Base-by-base conservation (phyloP, 92 coral and sea anemone genomes). In the Chrysogorgia sp. region DNA sequence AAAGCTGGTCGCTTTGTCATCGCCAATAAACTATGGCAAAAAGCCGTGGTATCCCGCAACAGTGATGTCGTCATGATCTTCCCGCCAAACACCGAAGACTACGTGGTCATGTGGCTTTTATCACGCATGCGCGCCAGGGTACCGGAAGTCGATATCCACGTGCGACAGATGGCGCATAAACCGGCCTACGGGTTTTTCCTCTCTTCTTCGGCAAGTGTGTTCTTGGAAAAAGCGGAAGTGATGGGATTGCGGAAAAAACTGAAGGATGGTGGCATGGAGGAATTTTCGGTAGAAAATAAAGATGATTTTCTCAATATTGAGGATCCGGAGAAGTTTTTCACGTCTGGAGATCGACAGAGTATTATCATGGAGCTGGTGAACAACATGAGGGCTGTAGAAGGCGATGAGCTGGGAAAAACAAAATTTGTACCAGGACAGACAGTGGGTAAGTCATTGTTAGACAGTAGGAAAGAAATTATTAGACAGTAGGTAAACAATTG, bases 51-150 rank as follows among this genome's bases (percentile, higher is more conserved):
- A 45, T 91, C 99, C 40, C 83, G 87, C 79, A 96, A 90, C 5
- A 89, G 99, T 77, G 99, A 96, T 71, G 99, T 96, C 30, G 84
- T 96, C 43, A 67, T 96, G 58, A 87, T 93, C 28, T 96, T 96
- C 88, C 99, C 99, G 15, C 90, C 92, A 77, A 86, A 88, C 82
- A 96, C 99, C 13, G 99, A 96, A 67, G 99, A 96, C 82, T 96
- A 96, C 84, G 90, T 88, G 1, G 97, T 96, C 25, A 91, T 96
- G 99, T 96, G 99, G 99, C 86, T 96, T 83, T 79, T 96, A 53
- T 96, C 99, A 70, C 88, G 99, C 62, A 77, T 96, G 25, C 93
- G 99, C 61, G 97, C 97, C 22, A 81, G 99, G 34, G 94, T 89
- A 71, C 99, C 97, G 58, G 92, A 90, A 17, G 76, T 96, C 14